Conservation (phyloP, 2,797 vertebrate genomes). For the Propithecus perrieri region DNA sequence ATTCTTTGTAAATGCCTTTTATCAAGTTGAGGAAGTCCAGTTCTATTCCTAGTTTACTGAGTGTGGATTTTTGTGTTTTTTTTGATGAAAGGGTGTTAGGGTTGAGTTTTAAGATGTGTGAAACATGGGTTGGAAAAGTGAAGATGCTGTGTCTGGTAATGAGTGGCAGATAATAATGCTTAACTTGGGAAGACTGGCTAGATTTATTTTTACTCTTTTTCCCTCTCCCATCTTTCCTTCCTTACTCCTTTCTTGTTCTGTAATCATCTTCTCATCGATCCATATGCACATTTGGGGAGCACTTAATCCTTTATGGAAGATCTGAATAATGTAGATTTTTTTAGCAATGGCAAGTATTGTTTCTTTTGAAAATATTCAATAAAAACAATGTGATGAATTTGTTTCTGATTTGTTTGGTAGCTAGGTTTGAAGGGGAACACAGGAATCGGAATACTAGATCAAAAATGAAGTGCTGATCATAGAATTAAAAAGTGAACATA, state of each 20-base stretch:
- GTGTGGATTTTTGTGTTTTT: not conserved
- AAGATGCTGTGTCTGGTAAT: not conserved
- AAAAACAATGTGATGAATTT: not conserved
- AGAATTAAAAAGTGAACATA: not conserved
- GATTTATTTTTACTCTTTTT: not conserved
- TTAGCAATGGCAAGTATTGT: not conserved
- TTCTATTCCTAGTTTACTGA: not conserved
- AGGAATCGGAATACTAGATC: not conserved
- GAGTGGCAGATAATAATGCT: not conserved
- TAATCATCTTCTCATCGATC: not conserved
- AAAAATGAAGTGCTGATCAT: not conserved
- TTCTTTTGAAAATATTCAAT: not conserved
- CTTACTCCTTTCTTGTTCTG: not conserved
- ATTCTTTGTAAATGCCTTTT: constrained; percentile 31
- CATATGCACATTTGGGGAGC: not conserved
- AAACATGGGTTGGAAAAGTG: not conserved
- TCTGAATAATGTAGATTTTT: not conserved
- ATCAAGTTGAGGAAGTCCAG: not conserved
- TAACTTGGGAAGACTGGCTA: not conserved
- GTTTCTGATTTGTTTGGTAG: not conserved
- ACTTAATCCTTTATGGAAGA: constrained; percentile 1
- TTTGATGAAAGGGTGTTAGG: not conserved
- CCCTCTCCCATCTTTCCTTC: not conserved
- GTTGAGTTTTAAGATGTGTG: constrained; percentile 30
- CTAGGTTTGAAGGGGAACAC: not conserved